phyloP scores from a whole-genome alignment of 2,888 invertebrate genomes.

The Phalangium opilio region DNA sequence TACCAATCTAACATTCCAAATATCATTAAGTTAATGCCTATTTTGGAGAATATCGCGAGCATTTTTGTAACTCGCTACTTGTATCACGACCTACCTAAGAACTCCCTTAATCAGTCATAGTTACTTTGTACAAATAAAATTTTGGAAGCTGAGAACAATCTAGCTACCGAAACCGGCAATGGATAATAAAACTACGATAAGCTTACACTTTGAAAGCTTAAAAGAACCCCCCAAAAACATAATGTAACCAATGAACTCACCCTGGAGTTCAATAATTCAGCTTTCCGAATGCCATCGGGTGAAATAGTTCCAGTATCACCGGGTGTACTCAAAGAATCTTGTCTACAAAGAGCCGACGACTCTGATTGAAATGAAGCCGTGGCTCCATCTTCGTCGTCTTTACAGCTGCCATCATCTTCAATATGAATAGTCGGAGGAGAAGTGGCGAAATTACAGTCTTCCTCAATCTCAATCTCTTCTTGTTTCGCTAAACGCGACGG shows the following conservation, averaged over 20 bases:
- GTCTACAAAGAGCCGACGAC: background rate
- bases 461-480: constrained; percentile 16
- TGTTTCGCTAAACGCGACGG: constrained; percentile 16
- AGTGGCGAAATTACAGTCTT: constrained; percentile 8
- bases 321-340: background rate
- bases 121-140: too few relatives aligned
- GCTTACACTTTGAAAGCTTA: background rate
- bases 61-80: too few relatives aligned
- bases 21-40: too few relatives aligned
- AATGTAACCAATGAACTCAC: constrained; percentile 5
- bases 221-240: background rate
- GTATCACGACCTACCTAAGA: too few relatives aligned
- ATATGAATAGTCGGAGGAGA: constrained; percentile 17
- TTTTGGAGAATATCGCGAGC: too few relatives aligned
- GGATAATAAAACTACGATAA: too few relatives aligned
- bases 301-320: constrained; percentile 10
- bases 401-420: constrained; percentile 12
- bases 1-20: too few relatives aligned
- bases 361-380: constrained; percentile 8
- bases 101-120: too few relatives aligned
- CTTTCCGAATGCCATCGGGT: constrained; percentile 8
- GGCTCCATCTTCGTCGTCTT: constrained; percentile 5
- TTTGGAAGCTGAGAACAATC: too few relatives aligned
- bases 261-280: constrained; percentile 5
- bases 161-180: too few relatives aligned